Percentiles rank a stretch among this genome's conserved stretches.
These are phyloP conservation scores for Dinomys branickii DNA, from an alignment of 2,113 vertebrate genomes.

Conservation along the genomic window DNA sequence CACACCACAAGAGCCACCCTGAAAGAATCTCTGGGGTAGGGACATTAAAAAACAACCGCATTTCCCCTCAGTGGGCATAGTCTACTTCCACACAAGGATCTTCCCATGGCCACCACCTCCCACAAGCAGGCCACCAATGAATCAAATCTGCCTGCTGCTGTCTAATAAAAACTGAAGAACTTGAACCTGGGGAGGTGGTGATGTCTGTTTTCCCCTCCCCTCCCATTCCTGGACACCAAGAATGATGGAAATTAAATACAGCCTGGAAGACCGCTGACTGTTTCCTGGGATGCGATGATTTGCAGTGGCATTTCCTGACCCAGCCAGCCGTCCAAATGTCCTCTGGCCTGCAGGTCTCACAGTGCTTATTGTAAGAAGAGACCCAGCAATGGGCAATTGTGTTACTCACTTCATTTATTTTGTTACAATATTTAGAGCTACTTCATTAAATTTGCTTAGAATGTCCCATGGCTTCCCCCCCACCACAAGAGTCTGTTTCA, in stretches of 20 bases:
- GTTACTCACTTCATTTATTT: constrained; percentile 82
- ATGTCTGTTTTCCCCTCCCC: neutral
- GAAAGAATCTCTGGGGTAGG: rapidly evolving
- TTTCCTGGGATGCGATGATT: neutral
- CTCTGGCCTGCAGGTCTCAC: neutral
- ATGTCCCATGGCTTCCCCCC: constrained; percentile 45
- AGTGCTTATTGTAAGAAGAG: constrained; percentile 37
- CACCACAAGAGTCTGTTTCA: constrained; percentile 74
- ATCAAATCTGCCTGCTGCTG: rapidly evolving
- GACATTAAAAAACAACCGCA: rapidly evolving
- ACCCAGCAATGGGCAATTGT: constrained; percentile 58
- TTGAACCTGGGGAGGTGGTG: neutral
- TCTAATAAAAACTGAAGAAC: neutral
- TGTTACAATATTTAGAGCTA: constrained; percentile 74
- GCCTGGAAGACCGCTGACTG: neutral
- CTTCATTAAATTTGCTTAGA: constrained; percentile 80
- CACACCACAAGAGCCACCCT: rapidly evolving
- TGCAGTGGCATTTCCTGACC: neutral
- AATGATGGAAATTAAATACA: neutral
- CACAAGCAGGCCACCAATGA: rapidly evolving
- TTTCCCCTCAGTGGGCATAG: rapidly evolving
- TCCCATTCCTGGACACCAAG: neutral
- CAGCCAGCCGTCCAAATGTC: neutral
- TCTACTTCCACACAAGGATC: rapidly evolving
- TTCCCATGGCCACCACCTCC: too few species aligned